Evolutionary conservation across 2,797 vertebrate species (phyloP).

Genomic region (Coranthus polyacanthus): DNA sequence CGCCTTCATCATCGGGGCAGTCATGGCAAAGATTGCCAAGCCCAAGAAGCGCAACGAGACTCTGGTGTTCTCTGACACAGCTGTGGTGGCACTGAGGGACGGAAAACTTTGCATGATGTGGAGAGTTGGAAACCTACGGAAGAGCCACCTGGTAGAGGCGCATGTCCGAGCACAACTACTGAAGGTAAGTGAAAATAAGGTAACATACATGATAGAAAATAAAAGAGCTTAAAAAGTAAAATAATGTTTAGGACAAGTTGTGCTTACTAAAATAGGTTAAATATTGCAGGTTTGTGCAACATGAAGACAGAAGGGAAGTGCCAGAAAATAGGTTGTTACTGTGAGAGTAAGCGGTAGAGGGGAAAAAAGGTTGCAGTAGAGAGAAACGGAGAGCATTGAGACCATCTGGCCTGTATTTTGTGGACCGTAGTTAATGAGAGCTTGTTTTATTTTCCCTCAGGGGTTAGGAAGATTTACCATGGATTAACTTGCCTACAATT

Average conservation of each 20-base stretch:
- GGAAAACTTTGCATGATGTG: conserved; percentile 95
- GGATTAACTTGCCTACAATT: conserved; percentile 82
- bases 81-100: conserved; percentile 91
- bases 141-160: conserved; percentile 94
- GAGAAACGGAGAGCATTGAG: conserved; percentile 58
- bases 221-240: background rate
- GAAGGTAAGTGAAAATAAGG: conserved; percentile 82
- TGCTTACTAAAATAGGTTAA: background rate
- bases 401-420: conserved; percentile 82
- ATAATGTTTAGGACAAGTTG: background rate
- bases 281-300: background rate
- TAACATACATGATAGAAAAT: conserved; percentile 2
- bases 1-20: conserved; percentile 94
- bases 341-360: conserved; percentile 35
- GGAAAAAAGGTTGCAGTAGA: conserved; percentile 47
- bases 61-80: conserved; percentile 90
- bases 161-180: conserved; percentile 93
- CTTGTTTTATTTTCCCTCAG: conserved; percentile 83
- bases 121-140: conserved; percentile 92
- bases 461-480: conserved; percentile 85
- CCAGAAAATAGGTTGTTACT: conserved; percentile 20
- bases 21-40: conserved; percentile 96
- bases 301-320: conserved; percentile 5
- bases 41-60: conserved; percentile 97
- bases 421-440: conserved; percentile 80